phyloP scores from a whole-genome alignment of 2,888 invertebrate genomes.

The Xestobium rufovillosum region DNA sequence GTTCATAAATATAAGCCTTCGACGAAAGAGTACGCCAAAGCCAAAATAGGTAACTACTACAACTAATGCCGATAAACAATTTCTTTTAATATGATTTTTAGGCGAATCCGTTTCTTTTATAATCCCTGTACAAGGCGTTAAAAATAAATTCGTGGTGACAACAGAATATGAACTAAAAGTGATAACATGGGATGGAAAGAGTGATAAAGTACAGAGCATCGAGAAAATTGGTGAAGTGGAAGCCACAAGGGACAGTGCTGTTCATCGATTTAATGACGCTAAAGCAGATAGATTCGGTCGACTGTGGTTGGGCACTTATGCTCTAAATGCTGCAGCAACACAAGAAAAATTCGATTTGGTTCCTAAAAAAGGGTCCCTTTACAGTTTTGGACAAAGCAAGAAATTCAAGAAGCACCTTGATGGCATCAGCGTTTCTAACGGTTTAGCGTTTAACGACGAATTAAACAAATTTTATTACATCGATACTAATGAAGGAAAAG shows the following conservation, averaged over 20 bases:
- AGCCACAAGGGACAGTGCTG: constrained; percentile 43
- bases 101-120: constrained; percentile 45
- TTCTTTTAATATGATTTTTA: too few relatives aligned
- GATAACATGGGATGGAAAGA: constrained; percentile 58
- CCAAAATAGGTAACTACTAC: neutral
- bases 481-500: constrained; percentile 55
- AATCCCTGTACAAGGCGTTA: neutral
- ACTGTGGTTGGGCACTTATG: constrained; percentile 46
- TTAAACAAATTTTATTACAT: constrained; percentile 65
- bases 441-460: constrained; percentile 64
- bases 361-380: constrained; percentile 21
- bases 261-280: constrained; percentile 69
- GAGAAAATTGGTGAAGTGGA: constrained; percentile 52
- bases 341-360: constrained; percentile 25
- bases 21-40: neutral
- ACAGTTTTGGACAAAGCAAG: constrained; percentile 20
- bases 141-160: constrained; percentile 57
- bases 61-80: too few relatives aligned
- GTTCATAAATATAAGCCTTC: neutral
- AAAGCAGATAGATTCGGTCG: constrained; percentile 70
- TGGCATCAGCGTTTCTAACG: constrained; percentile 45
- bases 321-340: constrained; percentile 28
- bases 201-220: constrained; percentile 45
- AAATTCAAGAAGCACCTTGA: constrained; percentile 22
- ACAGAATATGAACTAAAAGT: constrained; percentile 51